Evolutionary conservation across 2,888 invertebrate genomes (phyloP).

Genomic region (Meghimatium bilineatum): DNA sequence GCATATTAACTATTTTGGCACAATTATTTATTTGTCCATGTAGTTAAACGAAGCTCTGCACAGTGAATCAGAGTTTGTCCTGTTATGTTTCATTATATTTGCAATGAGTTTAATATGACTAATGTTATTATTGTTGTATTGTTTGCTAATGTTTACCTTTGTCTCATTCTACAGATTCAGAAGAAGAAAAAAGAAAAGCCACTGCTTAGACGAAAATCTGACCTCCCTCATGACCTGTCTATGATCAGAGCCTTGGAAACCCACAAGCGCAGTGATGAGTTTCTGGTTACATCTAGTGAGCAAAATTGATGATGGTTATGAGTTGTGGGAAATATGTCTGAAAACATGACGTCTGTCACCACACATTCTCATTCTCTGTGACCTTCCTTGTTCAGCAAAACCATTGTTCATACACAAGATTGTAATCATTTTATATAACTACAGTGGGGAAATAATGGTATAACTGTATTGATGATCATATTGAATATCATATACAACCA

Average conservation of each 20-base stretch:
- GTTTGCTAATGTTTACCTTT: too few species aligned
- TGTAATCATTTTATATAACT: neutral
- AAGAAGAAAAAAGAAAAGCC: constrained; percentile 85
- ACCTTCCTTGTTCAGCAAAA: neutral
- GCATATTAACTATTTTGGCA: too few species aligned
- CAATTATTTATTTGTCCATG: too few species aligned
- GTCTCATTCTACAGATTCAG: constrained; percentile 60
- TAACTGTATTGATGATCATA: too few species aligned
- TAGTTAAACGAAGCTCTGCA: too few species aligned
- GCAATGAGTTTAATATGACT: too few species aligned
- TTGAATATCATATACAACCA: too few species aligned
- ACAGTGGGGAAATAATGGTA: too few species aligned
- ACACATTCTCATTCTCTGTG: neutral
- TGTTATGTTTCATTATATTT: too few species aligned
- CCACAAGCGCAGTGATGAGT: constrained; percentile 93
- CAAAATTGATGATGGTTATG: constrained; percentile 50
- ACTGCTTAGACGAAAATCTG: constrained; percentile 95
- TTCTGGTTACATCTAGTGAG: constrained; percentile 81
- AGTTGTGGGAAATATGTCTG: neutral
- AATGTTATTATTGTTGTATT: too few species aligned
- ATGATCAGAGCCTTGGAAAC: constrained; percentile 93
- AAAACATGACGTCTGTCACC: neutral
- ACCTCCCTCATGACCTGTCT: constrained; percentile 93
- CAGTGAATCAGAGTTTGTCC: too few species aligned
- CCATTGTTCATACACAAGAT: neutral